Evolutionary conservation across 2,113 vertebrate genomes (phyloP), one percentile per base, ranked within the genome.

Genomic region (Suricata suricatta): DNA sequence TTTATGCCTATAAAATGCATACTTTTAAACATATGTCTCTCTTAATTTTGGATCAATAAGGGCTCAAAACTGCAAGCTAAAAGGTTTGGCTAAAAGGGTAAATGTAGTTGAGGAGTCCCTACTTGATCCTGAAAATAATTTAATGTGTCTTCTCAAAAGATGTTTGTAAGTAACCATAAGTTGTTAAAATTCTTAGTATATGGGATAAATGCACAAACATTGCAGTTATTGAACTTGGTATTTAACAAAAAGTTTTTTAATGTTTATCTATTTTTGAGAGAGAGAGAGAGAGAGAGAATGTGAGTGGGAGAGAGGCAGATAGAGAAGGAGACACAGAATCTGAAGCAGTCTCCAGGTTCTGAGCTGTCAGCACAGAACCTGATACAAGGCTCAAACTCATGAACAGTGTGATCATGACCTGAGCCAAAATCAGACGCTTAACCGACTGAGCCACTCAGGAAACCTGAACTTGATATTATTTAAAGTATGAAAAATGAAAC

Each of bases 141-240:
- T 52, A 19, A n/a, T 33, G 8, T 81, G 27, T 47, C 17, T 87
- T 93, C 74, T 57, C 21, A 12, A 71, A 38, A 84, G 9, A 79
- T 0, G 3, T 95, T 84, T 80, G 17, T 72, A 79, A 96, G 17
- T 84, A 80, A 77, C 7, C 72, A 7, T 17, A 74, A 41, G 10
- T 31, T 88, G 7, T 80, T 95, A 92, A 66, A 92, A 86, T 82
- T 12, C 11, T 84, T 41, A 74, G 23, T 82, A 44, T 81, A 74
- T 1, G 74, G 74, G 31, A 87, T 35, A 82, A 96, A 95, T 86
- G 63, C 4, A 33, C 21, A 95, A 52, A 95, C 64, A 52, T n/a
- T 95, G n/a, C 21, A 50, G 47, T 94, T 97, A 41, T 96, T 96
- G 47, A 96, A 47, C n/a, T 74, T 96, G 81, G 74, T 69, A 60